Conservation (phyloP, 2,113 vertebrate species). For the Ameiurus melas region DNA sequence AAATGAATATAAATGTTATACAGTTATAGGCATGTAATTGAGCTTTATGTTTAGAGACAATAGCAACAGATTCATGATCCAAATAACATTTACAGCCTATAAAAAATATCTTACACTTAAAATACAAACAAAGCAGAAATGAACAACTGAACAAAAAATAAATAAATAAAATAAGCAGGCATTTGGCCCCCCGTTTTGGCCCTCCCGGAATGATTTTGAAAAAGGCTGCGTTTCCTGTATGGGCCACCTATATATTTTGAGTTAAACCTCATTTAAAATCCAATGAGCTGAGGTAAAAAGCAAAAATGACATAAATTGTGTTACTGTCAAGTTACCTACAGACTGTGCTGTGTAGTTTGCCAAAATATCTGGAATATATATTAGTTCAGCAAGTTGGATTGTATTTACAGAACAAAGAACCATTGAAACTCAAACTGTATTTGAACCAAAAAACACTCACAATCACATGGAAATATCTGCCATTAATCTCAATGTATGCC, state of each 20-base stretch:
- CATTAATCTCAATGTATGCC: slow-evolving; percentile 30
- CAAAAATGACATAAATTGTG: neutral
- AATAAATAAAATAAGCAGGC: neutral
- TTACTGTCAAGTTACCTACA: neutral
- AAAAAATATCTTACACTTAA: neutral
- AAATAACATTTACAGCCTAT: neutral
- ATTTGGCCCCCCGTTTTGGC: neutral
- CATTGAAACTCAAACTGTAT: neutral
- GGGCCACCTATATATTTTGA: neutral
- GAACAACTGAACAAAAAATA: neutral
- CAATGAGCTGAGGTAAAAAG: neutral
- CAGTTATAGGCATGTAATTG: neutral
- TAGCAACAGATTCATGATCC: neutral
- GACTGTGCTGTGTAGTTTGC: neutral
- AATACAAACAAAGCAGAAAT: neutral
- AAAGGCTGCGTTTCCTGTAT: neutral
- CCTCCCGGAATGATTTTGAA: neutral
- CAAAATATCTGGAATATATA: slow-evolving; percentile 8
- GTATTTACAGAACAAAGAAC: neutral
- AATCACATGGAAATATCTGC: slow-evolving; percentile 47
- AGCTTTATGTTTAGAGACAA: neutral
- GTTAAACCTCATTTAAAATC: neutral
- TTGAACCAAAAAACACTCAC: slow-evolving; percentile 40
- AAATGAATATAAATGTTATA: neutral
- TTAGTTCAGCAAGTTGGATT: slow-evolving; percentile 8